Evolutionary conservation across 2,888 invertebrate species (phyloP).

Genomic region (Poecilobothrus nobilitatus): DNA sequence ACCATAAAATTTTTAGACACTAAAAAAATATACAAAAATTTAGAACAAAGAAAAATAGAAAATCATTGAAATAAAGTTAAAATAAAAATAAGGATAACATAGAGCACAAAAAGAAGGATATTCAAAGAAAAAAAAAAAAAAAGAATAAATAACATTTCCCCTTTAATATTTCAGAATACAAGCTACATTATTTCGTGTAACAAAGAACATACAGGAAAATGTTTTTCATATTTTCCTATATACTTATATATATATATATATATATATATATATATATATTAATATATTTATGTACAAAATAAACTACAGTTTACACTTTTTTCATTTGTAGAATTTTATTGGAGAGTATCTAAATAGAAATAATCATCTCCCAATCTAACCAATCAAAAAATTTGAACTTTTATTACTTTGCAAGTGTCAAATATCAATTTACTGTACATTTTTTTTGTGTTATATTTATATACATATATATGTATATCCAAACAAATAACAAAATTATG

Average conservation of each 20-base stretch:
- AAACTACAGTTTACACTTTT: background rate
- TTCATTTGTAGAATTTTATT: too few species aligned
- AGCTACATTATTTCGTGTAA: background rate
- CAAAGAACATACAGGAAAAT: background rate
- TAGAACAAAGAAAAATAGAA: background rate
- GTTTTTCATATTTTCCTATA: background rate
- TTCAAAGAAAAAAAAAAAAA: background rate
- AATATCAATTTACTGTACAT: conserved; percentile 6
- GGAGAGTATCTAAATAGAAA: background rate
- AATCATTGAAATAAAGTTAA: background rate
- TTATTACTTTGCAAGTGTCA: conserved; percentile 1
- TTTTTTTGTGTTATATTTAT: background rate
- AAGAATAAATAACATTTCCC: background rate
- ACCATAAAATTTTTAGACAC: too few species aligned
- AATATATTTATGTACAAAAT: background rate
- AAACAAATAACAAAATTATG: too few species aligned
- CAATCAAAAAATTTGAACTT: background rate
- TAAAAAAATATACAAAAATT: background rate
- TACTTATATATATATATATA: background rate
- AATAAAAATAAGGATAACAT: background rate
- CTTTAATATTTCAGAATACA: background rate
- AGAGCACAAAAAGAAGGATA: background rate
- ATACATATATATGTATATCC: background rate
- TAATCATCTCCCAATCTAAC: background rate
- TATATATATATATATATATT: background rate